Percentiles rank a stretch among this genome's conserved stretches.
phyloP scores from a whole-genome alignment of 2,113 vertebrate species.

The Anolis sagrei region DNA sequence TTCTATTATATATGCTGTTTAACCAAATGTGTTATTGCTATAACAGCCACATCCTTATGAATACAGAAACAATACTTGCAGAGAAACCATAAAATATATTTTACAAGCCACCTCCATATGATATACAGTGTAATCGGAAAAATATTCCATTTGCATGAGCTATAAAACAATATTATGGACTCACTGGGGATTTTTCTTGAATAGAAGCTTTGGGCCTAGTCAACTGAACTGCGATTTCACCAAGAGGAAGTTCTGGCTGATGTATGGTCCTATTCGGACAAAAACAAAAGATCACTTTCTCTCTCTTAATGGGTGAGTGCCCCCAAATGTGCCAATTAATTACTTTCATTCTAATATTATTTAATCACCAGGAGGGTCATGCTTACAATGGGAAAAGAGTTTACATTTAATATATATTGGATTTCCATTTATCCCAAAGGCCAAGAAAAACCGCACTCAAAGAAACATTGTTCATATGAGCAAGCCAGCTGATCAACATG shows the following conservation, averaged over 20 bases:
- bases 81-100: conserved; percentile 41
- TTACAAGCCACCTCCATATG: background rate
- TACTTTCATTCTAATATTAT: conserved; percentile 48
- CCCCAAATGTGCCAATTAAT: conserved; percentile 33
- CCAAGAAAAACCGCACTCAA: background rate
- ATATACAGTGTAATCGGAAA: conserved; percentile 40
- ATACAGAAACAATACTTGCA: conserved; percentile 44
- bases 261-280: conserved; percentile 14
- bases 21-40: conserved; percentile 6
- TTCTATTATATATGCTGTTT: background rate
- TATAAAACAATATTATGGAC: conserved; percentile 44
- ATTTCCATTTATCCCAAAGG: background rate
- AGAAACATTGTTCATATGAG: background rate
- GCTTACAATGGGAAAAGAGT: background rate
- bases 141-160: conserved; percentile 51
- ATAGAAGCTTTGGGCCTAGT: conserved; percentile 12
- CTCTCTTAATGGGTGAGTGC: background rate
- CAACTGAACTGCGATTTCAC: conserved; percentile 42
- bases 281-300: conserved; percentile 45
- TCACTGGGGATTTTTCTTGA: conserved; percentile 45
- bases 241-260: conserved; percentile 25
- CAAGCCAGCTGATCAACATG: background rate
- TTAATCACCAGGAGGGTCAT: conserved; percentile 46
- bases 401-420: background rate
- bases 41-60: background rate